These are phyloP conservation scores for Miltochrista miniata DNA, from an alignment of 2,888 invertebrate species.

Conservation along the genomic window DNA sequence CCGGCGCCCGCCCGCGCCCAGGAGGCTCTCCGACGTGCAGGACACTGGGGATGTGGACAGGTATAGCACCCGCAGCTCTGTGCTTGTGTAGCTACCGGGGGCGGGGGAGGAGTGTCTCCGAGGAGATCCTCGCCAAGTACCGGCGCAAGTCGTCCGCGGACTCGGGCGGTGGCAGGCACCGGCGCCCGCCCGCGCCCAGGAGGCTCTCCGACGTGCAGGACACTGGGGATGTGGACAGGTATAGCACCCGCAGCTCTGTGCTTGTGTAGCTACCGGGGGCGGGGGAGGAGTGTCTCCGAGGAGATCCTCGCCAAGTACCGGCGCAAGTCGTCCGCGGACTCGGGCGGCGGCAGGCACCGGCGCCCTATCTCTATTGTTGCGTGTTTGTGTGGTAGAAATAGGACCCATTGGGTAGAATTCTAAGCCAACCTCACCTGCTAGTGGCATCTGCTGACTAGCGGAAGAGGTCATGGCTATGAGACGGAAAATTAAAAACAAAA, in stretches of 20 bases:
- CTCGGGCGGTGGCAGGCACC: slow-evolving; percentile 35
- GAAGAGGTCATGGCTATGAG: no score
- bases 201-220: slow-evolving; percentile 56
- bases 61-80: slow-evolving; percentile 28
- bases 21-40: slow-evolving; percentile 53
- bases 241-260: not conserved
- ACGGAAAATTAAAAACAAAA: no score
- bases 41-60: slow-evolving; percentile 56
- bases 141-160: slow-evolving; percentile 86
- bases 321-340: slow-evolving; percentile 84
- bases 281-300: no score
- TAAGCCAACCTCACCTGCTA: no score
- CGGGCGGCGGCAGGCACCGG: slow-evolving; percentile 34
- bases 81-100: no score
- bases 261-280: no score
- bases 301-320: slow-evolving; percentile 98
- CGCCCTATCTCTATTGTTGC: no score
- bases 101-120: no score
- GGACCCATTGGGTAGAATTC: no score
- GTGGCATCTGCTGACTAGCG: no score
- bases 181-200: slow-evolving; percentile 33
- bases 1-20: slow-evolving; percentile 29
- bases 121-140: slow-evolving; percentile 98
- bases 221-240: slow-evolving; percentile 56
- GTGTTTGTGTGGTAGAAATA: no score